A percentile compares a stretch with the other conserved stretches of the same genome.
Conservation (phyloP, 2,113 vertebrate species). For the Halcyon malimbica region DNA sequence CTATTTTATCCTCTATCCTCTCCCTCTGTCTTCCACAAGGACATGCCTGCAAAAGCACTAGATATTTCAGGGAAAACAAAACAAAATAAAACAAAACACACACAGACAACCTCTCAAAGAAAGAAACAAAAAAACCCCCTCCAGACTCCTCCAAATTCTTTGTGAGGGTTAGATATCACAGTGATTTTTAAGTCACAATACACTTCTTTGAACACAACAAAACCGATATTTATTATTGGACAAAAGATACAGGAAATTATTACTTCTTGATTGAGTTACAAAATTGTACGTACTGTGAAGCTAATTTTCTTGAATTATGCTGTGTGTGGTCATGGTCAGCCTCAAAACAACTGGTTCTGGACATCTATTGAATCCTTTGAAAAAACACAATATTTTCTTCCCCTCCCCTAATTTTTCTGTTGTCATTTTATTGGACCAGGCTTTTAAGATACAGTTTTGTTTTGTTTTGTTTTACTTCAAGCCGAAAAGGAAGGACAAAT, state of each 20-base stretch:
- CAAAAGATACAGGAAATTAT: not conserved
- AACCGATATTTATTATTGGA: not conserved
- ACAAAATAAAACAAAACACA: not conserved
- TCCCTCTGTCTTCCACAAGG: not conserved
- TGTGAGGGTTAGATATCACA: not conserved
- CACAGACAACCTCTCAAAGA: not conserved
- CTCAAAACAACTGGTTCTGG: not conserved
- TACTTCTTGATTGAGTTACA: not conserved
- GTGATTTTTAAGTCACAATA: not conserved
- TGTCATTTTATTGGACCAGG: not conserved
- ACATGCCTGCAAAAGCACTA: not conserved
- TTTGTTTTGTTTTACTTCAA: not conserved
- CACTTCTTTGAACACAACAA: not conserved
- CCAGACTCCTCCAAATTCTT: not conserved
- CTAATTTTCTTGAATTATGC: not conserved
- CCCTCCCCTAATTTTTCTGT: not conserved
- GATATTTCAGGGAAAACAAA: not conserved
- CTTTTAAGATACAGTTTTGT: not conserved
- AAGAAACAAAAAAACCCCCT: not conserved
- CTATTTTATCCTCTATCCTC: not conserved
- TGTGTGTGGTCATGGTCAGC: not conserved
- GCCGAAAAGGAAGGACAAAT: not conserved
- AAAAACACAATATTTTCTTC: not conserved
- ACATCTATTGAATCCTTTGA: not conserved
- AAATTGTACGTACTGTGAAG: not conserved